Percentiles rank a stretch among this genome's conserved stretches.
These are phyloP conservation scores for Gerris lacustris DNA, from an alignment of 2,888 invertebrate species.

Conservation along the genomic window DNA sequence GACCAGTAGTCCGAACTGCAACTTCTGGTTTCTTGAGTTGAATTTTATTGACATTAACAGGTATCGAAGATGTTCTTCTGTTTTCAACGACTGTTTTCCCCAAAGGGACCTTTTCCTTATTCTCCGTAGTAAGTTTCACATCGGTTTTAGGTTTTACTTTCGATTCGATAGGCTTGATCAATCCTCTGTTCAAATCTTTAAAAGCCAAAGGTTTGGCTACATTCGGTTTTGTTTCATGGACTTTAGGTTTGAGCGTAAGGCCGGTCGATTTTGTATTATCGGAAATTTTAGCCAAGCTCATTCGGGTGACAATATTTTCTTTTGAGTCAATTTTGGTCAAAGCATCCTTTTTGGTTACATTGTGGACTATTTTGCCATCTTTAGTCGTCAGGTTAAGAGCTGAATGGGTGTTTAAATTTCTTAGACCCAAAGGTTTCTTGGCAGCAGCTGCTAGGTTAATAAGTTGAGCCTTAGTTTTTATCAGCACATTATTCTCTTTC, in stretches of 20 bases:
- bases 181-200: background rate
- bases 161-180: background rate
- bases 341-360: background rate
- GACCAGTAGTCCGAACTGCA: background rate
- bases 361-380: background rate
- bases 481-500: background rate
- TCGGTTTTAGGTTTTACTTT: conserved; percentile 10
- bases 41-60: background rate
- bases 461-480: background rate
- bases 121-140: conserved; percentile 10
- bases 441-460: background rate
- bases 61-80: background rate
- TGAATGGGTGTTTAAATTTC: background rate
- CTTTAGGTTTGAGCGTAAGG: background rate
- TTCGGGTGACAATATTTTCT: background rate
- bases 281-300: background rate
- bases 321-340: background rate
- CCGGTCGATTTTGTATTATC: background rate
- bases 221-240: conserved; percentile 30
- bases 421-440: background rate
- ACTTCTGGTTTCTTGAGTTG: background rate
- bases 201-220: conserved; percentile 29
- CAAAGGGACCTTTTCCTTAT: background rate
- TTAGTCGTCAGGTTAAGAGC: background rate
- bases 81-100: background rate